Base-by-base conservation (phyloP, 2,797 vertebrate species). In the Podarcis lilfordi region DNA sequence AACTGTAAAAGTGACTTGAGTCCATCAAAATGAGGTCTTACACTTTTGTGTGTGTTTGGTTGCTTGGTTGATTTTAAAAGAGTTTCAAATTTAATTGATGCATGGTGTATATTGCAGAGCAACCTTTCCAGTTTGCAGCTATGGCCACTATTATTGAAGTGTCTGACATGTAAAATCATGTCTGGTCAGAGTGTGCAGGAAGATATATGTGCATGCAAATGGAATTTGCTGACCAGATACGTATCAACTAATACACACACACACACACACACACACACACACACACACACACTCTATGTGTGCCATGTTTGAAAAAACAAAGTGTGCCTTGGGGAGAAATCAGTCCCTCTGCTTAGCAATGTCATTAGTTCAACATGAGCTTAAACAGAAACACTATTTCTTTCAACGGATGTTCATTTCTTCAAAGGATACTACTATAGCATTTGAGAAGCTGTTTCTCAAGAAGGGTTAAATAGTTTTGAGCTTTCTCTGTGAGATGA, bases 361-460 rank as follows among this genome's bases (percentile, higher is more conserved):
- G 85, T 88, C 71, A 86, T 32, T 89, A 35, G 61, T 79, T 37
- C 68, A 76, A 74, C 29, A 83, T 74, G 87, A 90, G 61, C 61
- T 23, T 23, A 64, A 64, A 64, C 61, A 64, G 21, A 64, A 64
- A 19, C 17, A 64, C 6, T 19, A 64, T 64, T 64, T 23, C 17
- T 64, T 64, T 64, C 61, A 64, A 64, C 21, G 17, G 61, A 64
- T 64, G 21, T 64, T 89, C 2, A 5, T 89, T 91, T 89, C 79
- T 40, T 71, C 8, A 72, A 23, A 35, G 37, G 15, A 45, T 80
- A 59, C 5, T 19, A 86, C 88, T 37, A 84, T 76, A 76, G 11
- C 75, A 82, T 84, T 64, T 50, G 27, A 90, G 74, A 45, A 43
- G 23, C 13, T 77, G 35, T 71, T 89, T 43, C 86, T 59, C 50